Conservation (phyloP, 1,140 invertebrate genomes). For the Lepidurus couesii region DNA sequence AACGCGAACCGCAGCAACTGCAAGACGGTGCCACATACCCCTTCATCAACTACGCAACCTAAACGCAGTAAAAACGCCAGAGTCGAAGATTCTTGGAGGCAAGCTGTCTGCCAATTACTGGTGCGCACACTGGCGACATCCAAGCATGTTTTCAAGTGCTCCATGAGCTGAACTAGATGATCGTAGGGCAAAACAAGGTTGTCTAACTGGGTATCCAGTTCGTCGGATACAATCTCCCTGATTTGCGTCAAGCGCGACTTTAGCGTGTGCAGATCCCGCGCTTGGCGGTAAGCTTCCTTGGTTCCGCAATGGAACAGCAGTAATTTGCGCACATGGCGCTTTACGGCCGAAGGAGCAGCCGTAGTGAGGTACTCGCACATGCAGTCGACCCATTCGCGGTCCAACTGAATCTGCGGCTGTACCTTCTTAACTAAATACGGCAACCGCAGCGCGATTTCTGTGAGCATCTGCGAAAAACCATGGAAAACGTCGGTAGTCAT, state of each 20-base stretch:
- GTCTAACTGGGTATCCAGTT: constrained; percentile 38
- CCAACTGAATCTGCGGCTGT: constrained; percentile 45
- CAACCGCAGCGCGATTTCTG: constrained; percentile 87
- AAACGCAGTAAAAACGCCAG: constrained; percentile 71
- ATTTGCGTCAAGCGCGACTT: constrained; percentile 43
- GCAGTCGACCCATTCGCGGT: constrained; percentile 63
- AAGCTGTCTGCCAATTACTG: constrained; percentile 92
- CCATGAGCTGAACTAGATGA: constrained; percentile 82
- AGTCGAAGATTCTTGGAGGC: constrained; percentile 64
- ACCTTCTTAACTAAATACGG: constrained; percentile 83
- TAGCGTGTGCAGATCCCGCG: constrained; percentile 81
- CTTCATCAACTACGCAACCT: constrained; percentile 81
- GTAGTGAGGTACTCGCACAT: constrained; percentile 97
- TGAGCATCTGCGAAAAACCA: constrained; percentile 83
- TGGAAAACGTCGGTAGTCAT: constrained; percentile 81
- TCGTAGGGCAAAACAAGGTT: constrained; percentile 66
- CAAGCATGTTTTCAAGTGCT: constrained; percentile 87
- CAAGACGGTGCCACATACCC: constrained; percentile 82
- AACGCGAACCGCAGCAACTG: constrained; percentile 83
- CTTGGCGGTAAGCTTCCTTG: constrained; percentile 89
- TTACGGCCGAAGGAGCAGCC: constrained; percentile 67
- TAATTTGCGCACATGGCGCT: constrained; percentile 74
- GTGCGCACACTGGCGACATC: constrained; percentile 88
- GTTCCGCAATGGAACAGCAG: constrained; percentile 89
- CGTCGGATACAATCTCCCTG: constrained; percentile 44